Base-by-base conservation (phyloP, 2,113 vertebrate genomes). In the Perca fluviatilis region DNA sequence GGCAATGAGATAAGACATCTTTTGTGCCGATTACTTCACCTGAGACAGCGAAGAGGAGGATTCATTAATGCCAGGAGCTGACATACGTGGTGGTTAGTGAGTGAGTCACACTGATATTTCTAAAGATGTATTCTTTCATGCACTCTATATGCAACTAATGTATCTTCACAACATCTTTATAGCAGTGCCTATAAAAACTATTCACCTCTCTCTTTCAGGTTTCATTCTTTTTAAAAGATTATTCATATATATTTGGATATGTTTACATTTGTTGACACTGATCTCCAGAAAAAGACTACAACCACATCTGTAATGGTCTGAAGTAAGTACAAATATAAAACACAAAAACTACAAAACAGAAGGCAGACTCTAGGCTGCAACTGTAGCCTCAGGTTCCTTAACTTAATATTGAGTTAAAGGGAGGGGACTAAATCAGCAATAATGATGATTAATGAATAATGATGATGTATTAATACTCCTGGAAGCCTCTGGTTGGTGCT, bases 261-360 rank as follows among this genome's bases (percentile, higher is more conserved):
- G 46, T 43, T 62, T 66, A 72, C 25, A 68, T 19, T 33, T 36
- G 68, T 50, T 71, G 21, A 73, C 6, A 16, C 15, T 25, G 19
- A 57, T 60, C 56, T 79, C 60, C 33, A 61, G 16, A 63, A 57
- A 67, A 30, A 76, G 11, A 75, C 36, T 67, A 71, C 71, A 65
- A 49, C 5, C 25, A 15, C 14, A 47, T 14, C 14, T 46, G 9
- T 25, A 27, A 19, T 9, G 18, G 19, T 72, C 18, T 43, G 43
- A 72, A 54, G 46, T 15, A 68, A 62, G 30, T n/a, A 9, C 7
- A 43, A 33, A 51, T n/a, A 40, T 18, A 33, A 50, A 67, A 33
- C 30, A 36, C 18, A 27, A 65, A 65, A 36, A 58, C 18, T 27
- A 9, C 12, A 63, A 13, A 62, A 54, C 8, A 54, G 8, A 40